Evolutionary conservation across 2,113 vertebrate genomes (phyloP).

Genomic region (Gorsachius goisagi): DNA sequence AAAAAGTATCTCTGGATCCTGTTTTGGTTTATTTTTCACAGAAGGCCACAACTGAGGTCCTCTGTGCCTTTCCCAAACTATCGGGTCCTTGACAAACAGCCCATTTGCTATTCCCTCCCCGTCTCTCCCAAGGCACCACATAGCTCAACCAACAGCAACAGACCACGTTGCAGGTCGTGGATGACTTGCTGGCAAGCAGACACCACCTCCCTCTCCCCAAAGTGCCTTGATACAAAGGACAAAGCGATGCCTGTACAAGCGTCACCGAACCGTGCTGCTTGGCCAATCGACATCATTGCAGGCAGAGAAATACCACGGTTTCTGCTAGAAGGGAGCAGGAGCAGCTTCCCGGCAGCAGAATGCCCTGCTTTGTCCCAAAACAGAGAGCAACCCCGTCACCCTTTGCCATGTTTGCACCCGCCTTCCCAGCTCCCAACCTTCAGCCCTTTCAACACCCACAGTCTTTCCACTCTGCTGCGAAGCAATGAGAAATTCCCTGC

Average conservation of each 20-base stretch:
- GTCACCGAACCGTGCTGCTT: background rate
- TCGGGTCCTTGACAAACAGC: background rate
- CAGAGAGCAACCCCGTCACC: background rate
- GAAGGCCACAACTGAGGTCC: background rate
- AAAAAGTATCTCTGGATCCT: background rate
- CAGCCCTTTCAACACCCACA: slow-evolving; percentile 54
- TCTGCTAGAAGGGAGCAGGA: slow-evolving; percentile 8
- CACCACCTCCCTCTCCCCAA: background rate
- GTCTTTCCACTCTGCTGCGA: slow-evolving; percentile 9
- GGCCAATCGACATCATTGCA: background rate
- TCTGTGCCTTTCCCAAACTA: background rate
- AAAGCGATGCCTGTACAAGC: slow-evolving; percentile 7
- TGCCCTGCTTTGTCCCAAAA: slow-evolving; percentile 33
- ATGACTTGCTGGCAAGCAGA: background rate
- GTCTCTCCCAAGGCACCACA: background rate
- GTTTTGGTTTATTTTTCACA: background rate
- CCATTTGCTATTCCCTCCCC: background rate
- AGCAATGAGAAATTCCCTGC: slow-evolving; percentile 25
- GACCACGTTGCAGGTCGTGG: background rate
- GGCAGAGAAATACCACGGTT: background rate
- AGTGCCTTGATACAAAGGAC: background rate
- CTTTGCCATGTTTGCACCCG: background rate
- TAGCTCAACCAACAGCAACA: background rate
- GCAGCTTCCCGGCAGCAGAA: slow-evolving; percentile 31
- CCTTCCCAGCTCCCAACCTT: slow-evolving; percentile 19